These are phyloP conservation scores for Glossophaga mutica DNA, from an alignment of 2,797 vertebrate species.

Conservation along the genomic window DNA sequence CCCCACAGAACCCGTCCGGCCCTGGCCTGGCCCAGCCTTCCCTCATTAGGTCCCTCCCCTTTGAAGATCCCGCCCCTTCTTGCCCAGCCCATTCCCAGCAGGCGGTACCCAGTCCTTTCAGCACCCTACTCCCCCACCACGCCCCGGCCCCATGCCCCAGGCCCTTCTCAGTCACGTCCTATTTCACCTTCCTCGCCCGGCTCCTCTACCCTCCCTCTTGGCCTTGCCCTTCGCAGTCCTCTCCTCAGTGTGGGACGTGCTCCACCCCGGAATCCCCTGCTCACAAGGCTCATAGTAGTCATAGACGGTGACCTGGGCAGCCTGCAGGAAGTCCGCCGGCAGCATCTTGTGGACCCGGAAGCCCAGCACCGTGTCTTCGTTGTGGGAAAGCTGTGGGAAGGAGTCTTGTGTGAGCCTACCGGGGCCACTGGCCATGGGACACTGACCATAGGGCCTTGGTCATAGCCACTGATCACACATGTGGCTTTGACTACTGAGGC, in stretches of 20 bases:
- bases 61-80: not conserved
- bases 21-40: not conserved
- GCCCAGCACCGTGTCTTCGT: constrained; percentile 10
- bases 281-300: constrained; percentile 56
- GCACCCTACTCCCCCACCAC: not conserved
- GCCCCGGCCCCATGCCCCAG: no score
- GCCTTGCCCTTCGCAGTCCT: not conserved
- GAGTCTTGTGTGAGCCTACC: not conserved
- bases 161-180: not conserved
- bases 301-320: constrained; percentile 7
- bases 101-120: not conserved
- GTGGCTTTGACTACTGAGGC: not conserved
- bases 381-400: constrained; percentile 38
- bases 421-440: not conserved
- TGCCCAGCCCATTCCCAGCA: not conserved
- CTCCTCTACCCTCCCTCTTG: no score
- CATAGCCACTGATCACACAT: not conserved
- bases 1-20: not conserved
- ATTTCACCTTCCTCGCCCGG: not conserved
- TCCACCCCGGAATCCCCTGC: not conserved
- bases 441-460: not conserved
- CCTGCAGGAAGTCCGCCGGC: constrained; percentile 27
- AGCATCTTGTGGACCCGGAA: constrained; percentile 49
- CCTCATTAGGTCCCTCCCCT: not conserved
- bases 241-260: rapidly evolving